Base-by-base conservation (phyloP, 2,888 invertebrate species). In the Gryllus longicercus region DNA sequence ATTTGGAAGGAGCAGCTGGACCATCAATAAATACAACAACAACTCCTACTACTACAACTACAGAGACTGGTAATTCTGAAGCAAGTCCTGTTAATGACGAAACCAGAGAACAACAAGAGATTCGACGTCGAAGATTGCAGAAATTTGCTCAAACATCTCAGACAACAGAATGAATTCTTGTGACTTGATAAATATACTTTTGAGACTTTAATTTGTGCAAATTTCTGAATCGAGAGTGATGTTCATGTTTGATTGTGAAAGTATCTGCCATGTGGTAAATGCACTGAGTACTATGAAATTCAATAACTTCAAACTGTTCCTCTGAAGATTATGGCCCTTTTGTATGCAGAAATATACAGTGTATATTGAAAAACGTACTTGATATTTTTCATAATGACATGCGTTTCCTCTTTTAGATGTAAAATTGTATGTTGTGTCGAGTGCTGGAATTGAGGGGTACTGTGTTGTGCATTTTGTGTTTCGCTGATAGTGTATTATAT, bases 51-150 rank as follows among this genome's bases (percentile, higher is more conserved):
- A 11, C 49, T 18, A 50, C 23, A 76, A 21, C 14, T 14, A 11
- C 18, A 76, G 14, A n/a, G 16, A 11, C 76, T 25, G 49, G 49
- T 50, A 76, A 49, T 50, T 18, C 49, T 76, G 51, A 21, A 50
- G n/a, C 51, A 50, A 5, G 51, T 77, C 38, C 23, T 38, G 38
- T 38, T 38, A 38, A 38, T 38, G 38, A 38, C 8, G 38, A 38
- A 82, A 89, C 92, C 63, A 91, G 91, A 85, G 94, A 95, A 86
- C 89, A 88, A 81, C 87, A 88, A 81, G 87, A 87, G 82, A 83
- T 95, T 80, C 90, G 95, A 87, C 91, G 93, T 88, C 90, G 94
- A 86, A 91, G 95, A 87, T 89, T 95, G 86, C 92, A 93, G 88
- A 93, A 93, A 88, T 95, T 94, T 83, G 84, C 85, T 82, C 84